phyloP scores from a whole-genome alignment of 2,888 invertebrate genomes.

The Scotopteryx bipunctaria region DNA sequence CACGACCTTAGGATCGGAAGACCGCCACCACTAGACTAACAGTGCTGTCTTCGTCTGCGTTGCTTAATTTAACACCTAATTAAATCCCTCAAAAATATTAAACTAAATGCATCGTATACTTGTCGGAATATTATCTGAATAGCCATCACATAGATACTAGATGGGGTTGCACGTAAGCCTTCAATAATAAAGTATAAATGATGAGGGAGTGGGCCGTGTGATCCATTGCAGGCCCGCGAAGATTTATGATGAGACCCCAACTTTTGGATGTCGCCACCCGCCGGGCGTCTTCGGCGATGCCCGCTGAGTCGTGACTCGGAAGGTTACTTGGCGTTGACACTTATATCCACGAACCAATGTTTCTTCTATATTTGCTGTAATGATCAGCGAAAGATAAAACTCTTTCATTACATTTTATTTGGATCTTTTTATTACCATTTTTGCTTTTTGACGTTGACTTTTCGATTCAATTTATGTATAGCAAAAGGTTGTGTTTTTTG shows the following conservation, averaged over 20 bases:
- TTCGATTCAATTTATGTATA: too few relatives aligned
- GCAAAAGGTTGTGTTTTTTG: too few relatives aligned
- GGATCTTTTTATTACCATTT: too few relatives aligned
- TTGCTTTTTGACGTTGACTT: too few relatives aligned
- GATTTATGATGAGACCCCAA: conserved; percentile 70
- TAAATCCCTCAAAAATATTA: neutral
- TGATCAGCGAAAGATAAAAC: neutral
- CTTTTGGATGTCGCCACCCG: conserved; percentile 65
- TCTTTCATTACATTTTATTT: too few relatives aligned
- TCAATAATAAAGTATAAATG: conserved; percentile 67
- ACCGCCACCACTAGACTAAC: too few relatives aligned
- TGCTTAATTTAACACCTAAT: neutral
- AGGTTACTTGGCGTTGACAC: conserved; percentile 15
- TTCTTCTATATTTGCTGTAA: conserved; percentile 4
- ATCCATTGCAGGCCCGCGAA: conserved; percentile 57
- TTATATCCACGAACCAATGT: conserved; percentile 11
- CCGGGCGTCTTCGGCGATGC: conserved; percentile 41
- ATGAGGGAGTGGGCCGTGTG: conserved; percentile 52
- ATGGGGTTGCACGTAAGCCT: conserved; percentile 56
- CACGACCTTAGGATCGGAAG: too few relatives aligned
- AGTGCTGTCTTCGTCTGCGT: too few relatives aligned
- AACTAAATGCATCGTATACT: neutral
- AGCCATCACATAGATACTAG: conserved; percentile 16
- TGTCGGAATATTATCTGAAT: conserved; percentile 17
- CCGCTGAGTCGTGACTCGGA: conserved; percentile 23